Conservation (phyloP, 2,113 vertebrate genomes). For the Trachemys scripta region DNA sequence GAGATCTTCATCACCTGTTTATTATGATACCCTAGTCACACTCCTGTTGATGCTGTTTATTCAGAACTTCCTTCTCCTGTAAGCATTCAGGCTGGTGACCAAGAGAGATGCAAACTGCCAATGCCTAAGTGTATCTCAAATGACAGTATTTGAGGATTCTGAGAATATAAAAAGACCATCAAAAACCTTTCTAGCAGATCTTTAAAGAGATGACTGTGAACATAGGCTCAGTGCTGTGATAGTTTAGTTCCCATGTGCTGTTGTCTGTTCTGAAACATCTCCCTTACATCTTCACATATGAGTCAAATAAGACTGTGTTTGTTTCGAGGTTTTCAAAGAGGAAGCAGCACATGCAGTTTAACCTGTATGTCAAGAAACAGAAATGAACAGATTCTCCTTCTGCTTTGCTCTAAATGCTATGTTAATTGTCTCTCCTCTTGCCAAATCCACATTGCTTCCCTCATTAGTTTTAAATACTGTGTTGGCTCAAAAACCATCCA, state of each 20-base stretch:
- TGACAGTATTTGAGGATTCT: neutral
- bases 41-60: conserved; percentile 33
- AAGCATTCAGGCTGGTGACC: conserved; percentile 27
- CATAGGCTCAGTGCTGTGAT: neutral
- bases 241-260: neutral
- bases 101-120: conserved; percentile 27
- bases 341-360: neutral
- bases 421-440: neutral
- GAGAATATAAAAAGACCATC: neutral
- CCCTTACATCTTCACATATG: neutral
- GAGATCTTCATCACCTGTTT: neutral
- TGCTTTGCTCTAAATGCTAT: neutral
- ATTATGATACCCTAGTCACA: neutral
- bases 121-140: neutral
- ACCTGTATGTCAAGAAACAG: neutral
- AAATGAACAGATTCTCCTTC: neutral
- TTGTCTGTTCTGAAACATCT: neutral
- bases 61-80: conserved; percentile 24
- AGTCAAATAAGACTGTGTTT: neutral
- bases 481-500: neutral
- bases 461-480: neutral
- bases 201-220: neutral
- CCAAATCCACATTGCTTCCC: neutral
- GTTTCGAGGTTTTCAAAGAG: neutral
- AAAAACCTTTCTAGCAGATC: neutral